These are phyloP conservation scores for Acrossocheilus wenchowensis DNA, from an alignment of 2,797 vertebrate species.

Conservation along the genomic window DNA sequence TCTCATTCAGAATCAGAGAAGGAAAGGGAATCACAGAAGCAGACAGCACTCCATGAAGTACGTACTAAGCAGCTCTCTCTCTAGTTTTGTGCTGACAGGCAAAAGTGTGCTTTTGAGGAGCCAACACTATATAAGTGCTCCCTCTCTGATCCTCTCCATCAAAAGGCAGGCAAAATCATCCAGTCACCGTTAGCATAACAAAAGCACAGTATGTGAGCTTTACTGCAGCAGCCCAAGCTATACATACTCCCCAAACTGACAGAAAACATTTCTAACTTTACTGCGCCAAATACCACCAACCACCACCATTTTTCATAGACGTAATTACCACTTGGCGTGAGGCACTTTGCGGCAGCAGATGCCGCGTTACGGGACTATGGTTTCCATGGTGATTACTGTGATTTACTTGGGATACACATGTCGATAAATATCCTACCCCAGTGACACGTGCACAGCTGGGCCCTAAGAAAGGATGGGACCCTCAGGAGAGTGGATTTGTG, in stretches of 20 bases:
- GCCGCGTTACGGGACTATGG: constrained; percentile 62
- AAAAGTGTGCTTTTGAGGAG: constrained; percentile 30
- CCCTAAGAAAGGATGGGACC: constrained; percentile 26
- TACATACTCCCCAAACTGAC: constrained; percentile 13
- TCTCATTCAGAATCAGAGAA: background rate
- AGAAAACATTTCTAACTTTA: constrained; percentile 22
- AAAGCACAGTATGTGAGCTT: constrained; percentile 37
- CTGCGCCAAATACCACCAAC: constrained; percentile 29
- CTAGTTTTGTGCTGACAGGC: constrained; percentile 33
- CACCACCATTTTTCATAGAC: constrained; percentile 33
- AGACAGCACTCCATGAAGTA: constrained; percentile 17
- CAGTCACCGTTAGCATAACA: constrained; percentile 28
- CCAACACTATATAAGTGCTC: constrained; percentile 12
- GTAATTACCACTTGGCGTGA: constrained; percentile 55
- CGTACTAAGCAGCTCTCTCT: background rate
- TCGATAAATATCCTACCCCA: constrained; percentile 66
- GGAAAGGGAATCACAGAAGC: background rate
- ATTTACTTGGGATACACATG: constrained; percentile 67
- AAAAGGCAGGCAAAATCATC: constrained; percentile 23
- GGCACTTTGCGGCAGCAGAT: constrained; percentile 60
- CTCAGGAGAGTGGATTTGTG: constrained; percentile 19
- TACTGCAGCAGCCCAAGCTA: constrained; percentile 19
- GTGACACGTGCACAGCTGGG: background rate
- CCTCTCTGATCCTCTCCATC: constrained; percentile 38
- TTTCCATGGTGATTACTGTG: constrained; percentile 72